Conservation (phyloP, 2,888 invertebrate genomes). For the Pristionchus arcanus region DNA sequence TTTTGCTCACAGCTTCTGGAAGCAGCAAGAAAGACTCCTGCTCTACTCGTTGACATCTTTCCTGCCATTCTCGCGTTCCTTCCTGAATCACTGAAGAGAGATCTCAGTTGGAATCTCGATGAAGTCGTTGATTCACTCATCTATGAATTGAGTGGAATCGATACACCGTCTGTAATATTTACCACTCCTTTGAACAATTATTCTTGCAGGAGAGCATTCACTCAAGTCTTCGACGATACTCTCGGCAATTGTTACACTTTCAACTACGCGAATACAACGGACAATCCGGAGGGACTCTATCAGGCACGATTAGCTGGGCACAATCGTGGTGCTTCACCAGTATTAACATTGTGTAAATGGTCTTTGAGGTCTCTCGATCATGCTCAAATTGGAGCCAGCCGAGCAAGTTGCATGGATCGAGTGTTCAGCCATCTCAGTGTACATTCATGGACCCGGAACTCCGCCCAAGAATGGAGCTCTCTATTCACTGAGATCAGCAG, state of each 20-base stretch:
- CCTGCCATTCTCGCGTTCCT: slow-evolving; percentile 4
- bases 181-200: neutral
- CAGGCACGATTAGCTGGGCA: neutral
- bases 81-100: neutral
- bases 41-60: neutral
- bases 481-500: neutral
- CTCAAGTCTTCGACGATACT: neutral
- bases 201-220: neutral
- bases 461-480: neutral
- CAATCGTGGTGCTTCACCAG: neutral
- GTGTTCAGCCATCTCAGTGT: neutral
- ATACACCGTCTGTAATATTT: neutral
- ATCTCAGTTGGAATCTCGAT: neutral
- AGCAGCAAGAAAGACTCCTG: neutral
- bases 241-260: slow-evolving; percentile 47
- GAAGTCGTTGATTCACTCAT: slow-evolving; percentile 36
- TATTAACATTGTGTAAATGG: neutral
- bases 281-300: neutral
- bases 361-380: neutral
- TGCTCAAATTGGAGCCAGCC: slow-evolving; percentile 5
- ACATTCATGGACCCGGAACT: slow-evolving; percentile 44
- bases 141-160: slow-evolving; percentile 21
- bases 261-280: slow-evolving; percentile 37
- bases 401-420: slow-evolving; percentile 47
- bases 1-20: neutral